Evolutionary conservation across 2,113 vertebrate genomes (phyloP).

Genomic region (Rhadina sibilatrix): DNA sequence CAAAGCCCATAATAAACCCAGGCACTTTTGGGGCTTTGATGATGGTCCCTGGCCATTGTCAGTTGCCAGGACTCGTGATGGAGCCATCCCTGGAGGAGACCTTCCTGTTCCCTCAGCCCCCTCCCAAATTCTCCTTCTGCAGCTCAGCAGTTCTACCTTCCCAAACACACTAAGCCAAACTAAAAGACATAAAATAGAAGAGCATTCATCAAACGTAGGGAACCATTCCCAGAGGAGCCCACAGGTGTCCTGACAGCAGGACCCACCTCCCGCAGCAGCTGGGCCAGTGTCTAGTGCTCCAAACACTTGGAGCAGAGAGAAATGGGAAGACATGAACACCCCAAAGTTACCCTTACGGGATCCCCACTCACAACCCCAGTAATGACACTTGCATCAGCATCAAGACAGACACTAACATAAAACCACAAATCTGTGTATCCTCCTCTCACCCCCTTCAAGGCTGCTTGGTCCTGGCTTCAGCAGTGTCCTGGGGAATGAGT

Average conservation of each 20-base stretch:
- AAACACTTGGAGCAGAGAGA: neutral
- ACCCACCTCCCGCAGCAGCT: neutral
- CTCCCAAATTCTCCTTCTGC: neutral
- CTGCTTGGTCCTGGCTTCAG: neutral
- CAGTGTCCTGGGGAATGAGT: fast-evolving
- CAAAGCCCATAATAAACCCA: neutral
- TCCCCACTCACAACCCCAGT: neutral
- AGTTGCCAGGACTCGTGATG: neutral
- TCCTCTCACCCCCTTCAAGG: neutral
- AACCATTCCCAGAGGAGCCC: neutral
- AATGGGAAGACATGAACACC: neutral
- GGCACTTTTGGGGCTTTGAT: neutral
- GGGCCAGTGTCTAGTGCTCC: no score
- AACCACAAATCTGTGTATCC: neutral
- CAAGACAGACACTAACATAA: neutral
- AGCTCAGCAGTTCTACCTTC: neutral
- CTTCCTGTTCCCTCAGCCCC: neutral
- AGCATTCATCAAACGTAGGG: neutral
- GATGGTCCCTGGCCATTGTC: neutral
- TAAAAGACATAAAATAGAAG: neutral
- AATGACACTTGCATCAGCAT: neutral
- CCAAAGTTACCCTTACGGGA: fast-evolving
- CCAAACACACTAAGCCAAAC: neutral
- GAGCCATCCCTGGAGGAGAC: neutral
- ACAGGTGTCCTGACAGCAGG: neutral